Percentiles rank a stretch among this genome's conserved stretches.
These are phyloP conservation scores for Chalcosyrphus nemorum DNA, from an alignment of 2,888 invertebrate species.

Conservation along the genomic window DNA sequence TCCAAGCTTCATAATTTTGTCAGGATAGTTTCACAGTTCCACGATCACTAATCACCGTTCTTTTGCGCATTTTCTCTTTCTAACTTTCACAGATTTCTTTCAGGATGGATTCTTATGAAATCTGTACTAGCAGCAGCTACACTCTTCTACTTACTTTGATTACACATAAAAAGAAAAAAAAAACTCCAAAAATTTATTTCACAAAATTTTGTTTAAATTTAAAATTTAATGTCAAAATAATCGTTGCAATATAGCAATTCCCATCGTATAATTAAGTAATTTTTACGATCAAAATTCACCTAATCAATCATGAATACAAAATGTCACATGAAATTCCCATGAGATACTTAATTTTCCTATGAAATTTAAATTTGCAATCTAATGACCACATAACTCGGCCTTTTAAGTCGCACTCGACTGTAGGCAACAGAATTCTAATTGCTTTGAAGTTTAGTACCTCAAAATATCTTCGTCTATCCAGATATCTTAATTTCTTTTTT, in stretches of 20 bases:
- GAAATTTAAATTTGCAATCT: not conserved
- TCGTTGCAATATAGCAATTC: not conserved
- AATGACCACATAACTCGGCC: not conserved
- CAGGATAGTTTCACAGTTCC: too few species aligned
- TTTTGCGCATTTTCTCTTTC: too few species aligned
- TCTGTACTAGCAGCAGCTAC: not conserved
- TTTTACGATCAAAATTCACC: not conserved
- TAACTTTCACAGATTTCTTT: too few species aligned
- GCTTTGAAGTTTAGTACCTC: not conserved
- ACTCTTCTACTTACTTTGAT: not conserved
- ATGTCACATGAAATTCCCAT: not conserved
- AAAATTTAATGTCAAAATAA: not conserved
- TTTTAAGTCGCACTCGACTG: not conserved
- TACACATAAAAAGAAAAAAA: not conserved
- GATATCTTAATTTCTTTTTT: constrained; percentile 26
- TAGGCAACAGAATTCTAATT: not conserved
- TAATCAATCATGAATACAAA: not conserved
- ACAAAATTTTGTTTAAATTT: not conserved
- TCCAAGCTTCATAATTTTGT: too few species aligned
- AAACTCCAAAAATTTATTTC: not conserved
- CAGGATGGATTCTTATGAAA: too few species aligned
- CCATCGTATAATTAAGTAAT: not conserved
- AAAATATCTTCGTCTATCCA: constrained; percentile 5
- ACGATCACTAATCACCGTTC: too few species aligned
- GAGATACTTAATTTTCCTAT: constrained; percentile 6